Base-by-base conservation (phyloP, 2,113 vertebrate species). In the Epinephelus cyanopodus region DNA sequence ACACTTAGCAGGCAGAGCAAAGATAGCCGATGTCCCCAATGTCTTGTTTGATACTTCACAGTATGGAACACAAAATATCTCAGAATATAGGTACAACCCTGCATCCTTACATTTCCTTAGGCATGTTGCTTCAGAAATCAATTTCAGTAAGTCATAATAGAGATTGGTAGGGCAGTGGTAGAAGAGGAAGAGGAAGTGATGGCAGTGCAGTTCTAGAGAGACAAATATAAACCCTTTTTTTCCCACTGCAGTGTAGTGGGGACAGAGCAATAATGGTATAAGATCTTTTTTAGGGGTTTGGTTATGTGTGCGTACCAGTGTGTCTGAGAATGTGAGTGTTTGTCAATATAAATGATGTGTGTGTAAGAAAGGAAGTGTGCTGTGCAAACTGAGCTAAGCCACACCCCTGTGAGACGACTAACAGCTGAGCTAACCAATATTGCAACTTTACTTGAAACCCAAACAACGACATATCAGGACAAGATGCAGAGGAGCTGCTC, bases 381-480 rank as follows among this genome's bases (percentile, higher is more conserved):
- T 61, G 50, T 66, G 54, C 52, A 75, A 70, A 54, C 60, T 83
- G 82, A 89, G 75, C 58, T 81, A 77, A 81, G 71, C 73, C 62
- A 64, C 48, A 3, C 72, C 77, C 60, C 56, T 85, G 53, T 63
- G 42, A 82, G 63, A 63, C 76, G 81, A 74, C 66, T 69, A 79
- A 86, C 72, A 81, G 69, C 83, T 76, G 83, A 80, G 68, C 79
- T 68, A 53, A 86, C 65, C 81, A 71, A 79, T 84, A 74, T 81
- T 82, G 85, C 81, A 84, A 77, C 73, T 89, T 92, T 91, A 94
- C 91, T 93, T 92, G 88, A 92, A 94, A 91, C 74, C 60, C 58
- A 88, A 90, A 83, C 39, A 4, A 83, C 19, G 5, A 81, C 94
- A 94, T 94, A 93, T 94, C 93, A 94, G 85, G 87, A 81, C 83